Evolutionary conservation across 2,888 invertebrate genomes (phyloP).

Genomic region (Lepidochrysops patricia): DNA sequence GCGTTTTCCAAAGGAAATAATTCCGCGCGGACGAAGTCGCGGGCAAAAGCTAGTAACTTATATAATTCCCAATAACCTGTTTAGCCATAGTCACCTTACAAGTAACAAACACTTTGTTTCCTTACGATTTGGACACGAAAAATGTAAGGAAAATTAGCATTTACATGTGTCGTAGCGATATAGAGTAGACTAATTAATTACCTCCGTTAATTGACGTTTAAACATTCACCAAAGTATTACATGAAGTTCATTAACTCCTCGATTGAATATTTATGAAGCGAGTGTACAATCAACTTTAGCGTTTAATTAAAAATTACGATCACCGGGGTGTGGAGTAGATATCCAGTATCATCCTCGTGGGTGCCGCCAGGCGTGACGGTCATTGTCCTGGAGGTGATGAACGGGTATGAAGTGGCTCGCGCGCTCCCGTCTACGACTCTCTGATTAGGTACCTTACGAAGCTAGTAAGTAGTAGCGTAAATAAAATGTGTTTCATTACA

Average conservation of each 20-base stretch:
- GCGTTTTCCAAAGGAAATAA: no score
- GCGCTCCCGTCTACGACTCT: neutral
- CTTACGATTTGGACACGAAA: neutral
- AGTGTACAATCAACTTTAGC: constrained; percentile 1
- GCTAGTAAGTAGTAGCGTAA: neutral
- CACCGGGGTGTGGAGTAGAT: neutral
- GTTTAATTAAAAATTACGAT: constrained; percentile 6
- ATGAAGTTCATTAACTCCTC: constrained; percentile 5
- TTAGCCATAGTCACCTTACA: neutral
- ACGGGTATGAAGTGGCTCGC: constrained; percentile 23
- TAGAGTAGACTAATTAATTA: constrained; percentile 8
- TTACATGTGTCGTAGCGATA: neutral
- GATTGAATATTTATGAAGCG: constrained; percentile 3
- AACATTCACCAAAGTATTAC: constrained; percentile 6
- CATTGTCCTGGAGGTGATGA: constrained; percentile 35
- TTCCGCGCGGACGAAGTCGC: no score
- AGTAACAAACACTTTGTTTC: neutral
- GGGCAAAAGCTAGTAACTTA: no score
- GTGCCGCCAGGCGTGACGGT: constrained; percentile 37
- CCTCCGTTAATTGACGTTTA: neutral
- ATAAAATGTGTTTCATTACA: no score
- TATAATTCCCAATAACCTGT: neutral
- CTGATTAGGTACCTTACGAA: neutral
- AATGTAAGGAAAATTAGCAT: neutral
- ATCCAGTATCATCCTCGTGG: constrained; percentile 29